Percentiles rank a stretch among this genome's conserved stretches.
phyloP scores from a whole-genome alignment of 2,888 invertebrate species.

The Rhorus exstirpatorius region DNA sequence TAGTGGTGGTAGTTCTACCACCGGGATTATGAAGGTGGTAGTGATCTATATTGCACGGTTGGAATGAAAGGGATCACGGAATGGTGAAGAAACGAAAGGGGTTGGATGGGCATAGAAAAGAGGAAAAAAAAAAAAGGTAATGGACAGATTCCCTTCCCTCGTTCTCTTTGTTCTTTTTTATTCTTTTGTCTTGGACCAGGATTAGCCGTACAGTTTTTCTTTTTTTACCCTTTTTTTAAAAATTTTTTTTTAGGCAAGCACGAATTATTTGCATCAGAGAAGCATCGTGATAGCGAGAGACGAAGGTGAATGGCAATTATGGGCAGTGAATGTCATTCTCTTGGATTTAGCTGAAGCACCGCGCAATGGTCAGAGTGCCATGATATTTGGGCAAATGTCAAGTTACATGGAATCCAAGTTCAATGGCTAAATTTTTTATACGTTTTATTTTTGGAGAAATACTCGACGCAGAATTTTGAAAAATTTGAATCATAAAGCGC shows the following conservation, averaged over 20 bases:
- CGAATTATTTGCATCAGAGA: constrained; percentile 42
- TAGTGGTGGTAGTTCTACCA: constrained; percentile 33
- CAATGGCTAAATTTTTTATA: too few relatives aligned
- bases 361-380: too few relatives aligned
- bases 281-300: constrained; percentile 26
- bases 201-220: constrained; percentile 26
- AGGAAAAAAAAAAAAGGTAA: constrained; percentile 35
- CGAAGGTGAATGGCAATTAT: neutral
- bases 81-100: constrained; percentile 39
- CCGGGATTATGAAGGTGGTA: constrained; percentile 34
- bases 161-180: constrained; percentile 38
- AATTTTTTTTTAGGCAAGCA: constrained; percentile 18
- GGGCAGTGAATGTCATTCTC: neutral
- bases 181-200: constrained; percentile 49
- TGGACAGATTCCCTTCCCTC: constrained; percentile 1
- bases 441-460: too few relatives aligned
- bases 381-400: too few relatives aligned
- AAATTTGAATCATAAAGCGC: too few relatives aligned
- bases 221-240: constrained; percentile 19
- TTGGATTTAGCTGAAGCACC: too few relatives aligned
- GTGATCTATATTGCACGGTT: constrained; percentile 44
- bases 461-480: too few relatives aligned
- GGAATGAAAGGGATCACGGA: constrained; percentile 54
- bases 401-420: too few relatives aligned
- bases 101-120: constrained; percentile 25